phyloP scores from a whole-genome alignment of 2,113 vertebrate genomes.

The Dolichallabes microphthalmus region DNA sequence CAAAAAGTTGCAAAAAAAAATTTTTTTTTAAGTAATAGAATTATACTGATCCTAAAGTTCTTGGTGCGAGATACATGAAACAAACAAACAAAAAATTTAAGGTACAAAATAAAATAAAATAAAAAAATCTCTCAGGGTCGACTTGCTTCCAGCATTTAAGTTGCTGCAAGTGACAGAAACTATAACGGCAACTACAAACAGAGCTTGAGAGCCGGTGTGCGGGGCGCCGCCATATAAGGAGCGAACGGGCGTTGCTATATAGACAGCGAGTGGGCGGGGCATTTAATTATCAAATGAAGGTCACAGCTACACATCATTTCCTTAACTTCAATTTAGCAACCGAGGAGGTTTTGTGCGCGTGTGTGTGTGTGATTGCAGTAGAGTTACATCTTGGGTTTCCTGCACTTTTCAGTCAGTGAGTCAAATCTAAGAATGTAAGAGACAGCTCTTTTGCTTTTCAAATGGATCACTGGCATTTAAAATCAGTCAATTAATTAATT shows the following conservation, averaged over 20 bases:
- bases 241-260: neutral
- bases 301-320: neutral
- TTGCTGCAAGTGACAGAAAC: slow-evolving; percentile 49
- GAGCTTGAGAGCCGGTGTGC: slow-evolving; percentile 43
- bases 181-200: slow-evolving; percentile 35
- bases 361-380: neutral
- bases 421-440: neutral
- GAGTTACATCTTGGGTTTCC: neutral
- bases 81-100: neutral
- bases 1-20: neutral
- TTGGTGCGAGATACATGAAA: neutral
- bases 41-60: neutral
- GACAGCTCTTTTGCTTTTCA: neutral
- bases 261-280: neutral
- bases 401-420: neutral
- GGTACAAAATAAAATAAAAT: neutral
- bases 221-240: neutral
- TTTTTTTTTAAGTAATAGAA: neutral
- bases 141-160: slow-evolving; percentile 10
- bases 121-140: neutral
- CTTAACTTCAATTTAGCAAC: neutral
- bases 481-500: neutral
- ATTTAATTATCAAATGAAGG: neutral
- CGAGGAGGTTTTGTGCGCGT: neutral
- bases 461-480: neutral